Evolutionary conservation across 2,888 invertebrate species (phyloP), one percentile per base, ranked within the genome.

Genomic region (Acholoe squamosa): DNA sequence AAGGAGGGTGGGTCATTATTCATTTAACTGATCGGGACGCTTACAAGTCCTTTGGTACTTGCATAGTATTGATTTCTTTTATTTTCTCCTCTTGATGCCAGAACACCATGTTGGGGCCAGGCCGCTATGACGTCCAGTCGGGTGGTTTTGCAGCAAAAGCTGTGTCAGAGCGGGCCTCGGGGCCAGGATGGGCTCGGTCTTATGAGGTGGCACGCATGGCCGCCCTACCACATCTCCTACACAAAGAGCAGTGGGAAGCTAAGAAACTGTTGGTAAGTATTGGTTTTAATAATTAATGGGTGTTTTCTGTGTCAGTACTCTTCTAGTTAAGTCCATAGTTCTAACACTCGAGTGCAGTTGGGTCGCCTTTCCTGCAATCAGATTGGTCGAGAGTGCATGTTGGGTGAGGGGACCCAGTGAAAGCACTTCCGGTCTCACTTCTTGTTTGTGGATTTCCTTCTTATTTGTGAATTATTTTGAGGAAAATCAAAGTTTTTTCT

Each of bases 241-340:
- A 95, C 92, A 95, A 95, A 92, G 95, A 95, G 89, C 95, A 95
- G 91, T 95, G 95, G 95, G 94, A 95, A 91, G 91, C 94, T 80
- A 94, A 95, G 91, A 93, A 93, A 84, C 90, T 94, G 90, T 92
- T 95, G 93, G 95, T 95, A 91, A 89, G 94, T 92, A 14, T n/a
- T 43, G 22, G 19, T 0, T n/a, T 61, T 7, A 61, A 61, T 61
- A n/a, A 61, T 61, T 43, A 43, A 43, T 43, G 43, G 5, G 3
- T 43, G 43, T 43, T 43, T 43, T 43, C 43, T 43, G 43, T 43
- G 43, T 43, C 43, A 43, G 43, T 43, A 10, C 3, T 43, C 43
- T 43, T 10, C 43, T 7, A 43, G 10, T 43, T 43, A 43, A 43
- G 43, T 43, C 43, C 43, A 43, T 43, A 43, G 43, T 7, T 7